Base-by-base conservation (phyloP, 2,113 vertebrate species). In the Platysternon megacephalum region DNA sequence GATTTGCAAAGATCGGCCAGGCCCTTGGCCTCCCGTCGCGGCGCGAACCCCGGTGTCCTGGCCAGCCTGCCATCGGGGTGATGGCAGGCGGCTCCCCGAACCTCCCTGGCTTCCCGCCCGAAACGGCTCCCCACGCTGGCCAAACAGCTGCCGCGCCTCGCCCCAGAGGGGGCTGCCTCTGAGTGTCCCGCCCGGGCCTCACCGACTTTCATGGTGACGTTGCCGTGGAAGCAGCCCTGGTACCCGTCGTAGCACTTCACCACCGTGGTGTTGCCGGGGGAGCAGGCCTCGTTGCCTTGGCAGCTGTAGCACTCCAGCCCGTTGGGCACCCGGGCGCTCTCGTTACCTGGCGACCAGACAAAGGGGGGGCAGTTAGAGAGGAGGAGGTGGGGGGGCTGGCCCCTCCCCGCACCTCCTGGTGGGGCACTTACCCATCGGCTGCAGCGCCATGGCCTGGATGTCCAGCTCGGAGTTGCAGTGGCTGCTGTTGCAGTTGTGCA, bases 211-310 rank as follows among this genome's bases (percentile, higher is more conserved):
- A 98, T 74, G 26, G 97, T 97, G 90, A 98, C 95, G 32, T 98
- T 98, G 85, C 97, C 97, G 2, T 98, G 97, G 80, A 98, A 98
- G 55, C 97, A 98, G 74, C 96, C 97, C 28, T 56, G 92, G 92
- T 92, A 97, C 21, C 79, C 29, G 5, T 98, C 94, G 83, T 97
- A 98, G 94, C 97, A 98, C 28, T 90, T 92, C 53, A 97, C 97
- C 3, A 97, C 89, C 0, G 91, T 96, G 83, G 96, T 89, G 16
- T 97, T 97, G 85, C 94, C 88, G 1, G 93, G 89, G 28, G 96
- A 95, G 79, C 97, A 98, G 84, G 94, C 94, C 46, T 93, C 94
- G 61, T 94, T 81, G 0, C 91, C 97, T 82, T 85, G n/a, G 49
- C 97, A 98, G 88, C 96, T 97, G 93, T 97, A 98, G 92, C 97